phyloP scores from a whole-genome alignment of 2,113 vertebrate genomes.

The Cochlearius cochlearius region DNA sequence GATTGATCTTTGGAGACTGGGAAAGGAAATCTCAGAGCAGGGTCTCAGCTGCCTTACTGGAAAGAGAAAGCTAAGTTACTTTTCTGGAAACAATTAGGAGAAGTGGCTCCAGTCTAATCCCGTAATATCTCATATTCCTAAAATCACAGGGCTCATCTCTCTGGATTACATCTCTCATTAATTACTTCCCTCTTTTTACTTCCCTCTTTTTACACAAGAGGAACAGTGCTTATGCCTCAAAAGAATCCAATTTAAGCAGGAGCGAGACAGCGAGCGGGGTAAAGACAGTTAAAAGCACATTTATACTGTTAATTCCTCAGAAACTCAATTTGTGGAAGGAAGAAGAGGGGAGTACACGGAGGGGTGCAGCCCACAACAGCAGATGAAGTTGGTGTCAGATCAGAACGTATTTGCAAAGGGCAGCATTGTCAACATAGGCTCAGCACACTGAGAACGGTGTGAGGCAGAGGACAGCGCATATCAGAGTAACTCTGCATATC shows the following conservation, averaged over 20 bases:
- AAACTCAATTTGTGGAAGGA: neutral
- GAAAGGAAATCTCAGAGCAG: conserved; percentile 1
- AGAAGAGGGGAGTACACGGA: neutral
- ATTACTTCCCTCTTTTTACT: neutral
- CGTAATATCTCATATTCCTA: neutral
- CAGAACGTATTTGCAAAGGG: neutral
- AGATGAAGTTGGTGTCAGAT: neutral
- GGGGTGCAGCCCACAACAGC: neutral
- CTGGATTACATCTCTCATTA: neutral
- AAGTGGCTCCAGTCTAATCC: neutral
- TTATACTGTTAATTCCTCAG: neutral
- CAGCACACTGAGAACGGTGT: neutral
- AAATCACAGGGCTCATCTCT: neutral
- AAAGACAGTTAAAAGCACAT: neutral
- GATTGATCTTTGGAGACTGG: conserved; percentile 5
- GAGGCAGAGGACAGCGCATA: neutral
- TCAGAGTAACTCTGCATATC: neutral
- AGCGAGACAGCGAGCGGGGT: neutral
- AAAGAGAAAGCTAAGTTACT: neutral
- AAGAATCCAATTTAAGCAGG: neutral
- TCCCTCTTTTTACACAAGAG: neutral
- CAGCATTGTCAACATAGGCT: neutral
- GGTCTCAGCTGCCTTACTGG: conserved; percentile 13
- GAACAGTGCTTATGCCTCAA: neutral
- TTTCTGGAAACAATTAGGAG: conserved; percentile 43